Conservation (phyloP, 2,888 invertebrate species). For the Nomada fabriciana region DNA sequence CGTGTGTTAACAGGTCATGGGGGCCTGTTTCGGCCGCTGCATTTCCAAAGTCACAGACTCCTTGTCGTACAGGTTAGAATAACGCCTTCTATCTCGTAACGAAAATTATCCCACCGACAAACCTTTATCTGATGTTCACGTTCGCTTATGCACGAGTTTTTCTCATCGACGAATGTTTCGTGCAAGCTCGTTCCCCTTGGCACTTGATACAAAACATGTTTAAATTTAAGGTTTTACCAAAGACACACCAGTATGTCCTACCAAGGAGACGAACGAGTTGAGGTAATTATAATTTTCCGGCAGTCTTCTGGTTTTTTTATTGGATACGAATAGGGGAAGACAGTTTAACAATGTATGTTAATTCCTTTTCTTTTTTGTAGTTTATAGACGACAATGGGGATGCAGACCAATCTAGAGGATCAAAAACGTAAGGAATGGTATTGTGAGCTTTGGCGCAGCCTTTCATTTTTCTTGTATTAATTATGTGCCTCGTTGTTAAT, state of each 20-base stretch:
- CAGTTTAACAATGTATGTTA: background rate
- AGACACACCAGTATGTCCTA: slow-evolving; percentile 77
- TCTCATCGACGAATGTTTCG: background rate
- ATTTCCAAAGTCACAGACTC: slow-evolving; percentile 81
- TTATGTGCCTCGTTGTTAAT: slow-evolving; percentile 67
- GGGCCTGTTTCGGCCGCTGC: slow-evolving; percentile 85
- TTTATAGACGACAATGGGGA: slow-evolving; percentile 69
- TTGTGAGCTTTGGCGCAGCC: slow-evolving; percentile 26
- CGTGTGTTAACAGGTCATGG: slow-evolving; percentile 83
- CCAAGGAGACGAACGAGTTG: slow-evolving; percentile 79
- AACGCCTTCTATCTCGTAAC: background rate
- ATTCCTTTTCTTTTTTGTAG: slow-evolving; percentile 42
- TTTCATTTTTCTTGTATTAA: slow-evolving; percentile 59
- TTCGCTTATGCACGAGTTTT: background rate
- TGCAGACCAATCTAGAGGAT: slow-evolving; percentile 68
- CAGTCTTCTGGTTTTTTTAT: background rate
- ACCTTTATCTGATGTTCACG: background rate
- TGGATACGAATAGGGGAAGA: background rate
- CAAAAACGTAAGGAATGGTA: slow-evolving; percentile 72
- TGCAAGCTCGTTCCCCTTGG: background rate
- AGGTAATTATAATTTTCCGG: slow-evolving; percentile 68
- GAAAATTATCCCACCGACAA: background rate
- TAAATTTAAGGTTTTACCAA: slow-evolving; percentile 74
- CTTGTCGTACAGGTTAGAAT: slow-evolving; percentile 78
- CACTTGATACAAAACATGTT: slow-evolving; percentile 23